These are phyloP conservation scores for Stegodyphus dumicola DNA, from an alignment of 1,140 invertebrate genomes.

Conservation along the genomic window DNA sequence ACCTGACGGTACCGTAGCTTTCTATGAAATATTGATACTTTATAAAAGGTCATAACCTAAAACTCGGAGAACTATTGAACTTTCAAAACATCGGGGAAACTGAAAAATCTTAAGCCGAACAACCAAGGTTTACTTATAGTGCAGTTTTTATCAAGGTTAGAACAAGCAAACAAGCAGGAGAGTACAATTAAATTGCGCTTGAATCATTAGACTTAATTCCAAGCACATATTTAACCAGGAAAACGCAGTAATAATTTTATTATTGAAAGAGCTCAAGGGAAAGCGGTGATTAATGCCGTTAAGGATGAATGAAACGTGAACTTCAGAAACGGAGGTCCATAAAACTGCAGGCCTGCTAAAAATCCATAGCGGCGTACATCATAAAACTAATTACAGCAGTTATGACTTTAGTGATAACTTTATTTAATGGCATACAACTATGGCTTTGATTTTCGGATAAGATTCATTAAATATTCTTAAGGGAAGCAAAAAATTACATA, in stretches of 20 bases:
- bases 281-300: neutral
- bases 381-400: conserved; percentile 31
- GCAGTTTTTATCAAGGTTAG: no score
- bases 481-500: neutral
- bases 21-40: no score
- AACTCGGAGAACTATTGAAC: no score
- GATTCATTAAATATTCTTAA: conserved; percentile 7
- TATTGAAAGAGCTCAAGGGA: neutral
- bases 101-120: no score
- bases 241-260: neutral
- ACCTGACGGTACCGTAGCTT: no score
- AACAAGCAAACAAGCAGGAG: no score
- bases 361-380: neutral
- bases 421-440: neutral
- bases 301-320: neutral
- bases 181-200: no score
- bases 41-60: no score
- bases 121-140: no score
- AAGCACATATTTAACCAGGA: neutral
- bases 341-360: conserved; percentile 20
- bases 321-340: neutral
- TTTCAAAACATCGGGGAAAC: no score
- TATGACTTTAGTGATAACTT: conserved; percentile 9
- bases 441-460: neutral
- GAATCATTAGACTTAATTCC: no score